Conservation (phyloP, 2,888 invertebrate genomes). For the Congeria kusceri region DNA sequence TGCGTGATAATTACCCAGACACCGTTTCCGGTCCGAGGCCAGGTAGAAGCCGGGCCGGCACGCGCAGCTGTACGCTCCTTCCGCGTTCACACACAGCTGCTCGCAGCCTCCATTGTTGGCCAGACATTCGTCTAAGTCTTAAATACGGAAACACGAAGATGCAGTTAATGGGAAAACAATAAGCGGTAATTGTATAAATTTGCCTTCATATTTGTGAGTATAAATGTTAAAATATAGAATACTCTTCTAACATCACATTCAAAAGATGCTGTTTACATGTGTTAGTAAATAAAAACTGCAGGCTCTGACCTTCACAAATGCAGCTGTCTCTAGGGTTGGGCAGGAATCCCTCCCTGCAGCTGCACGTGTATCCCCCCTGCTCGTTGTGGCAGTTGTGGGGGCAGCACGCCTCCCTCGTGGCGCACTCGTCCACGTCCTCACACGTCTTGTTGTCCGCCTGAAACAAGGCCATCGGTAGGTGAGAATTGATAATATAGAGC, state of each 20-base stretch:
- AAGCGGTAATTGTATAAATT: no score
- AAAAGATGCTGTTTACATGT: no score
- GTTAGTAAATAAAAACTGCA: no score
- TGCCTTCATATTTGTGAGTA: no score
- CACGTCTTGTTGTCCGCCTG: slow-evolving; percentile 83
- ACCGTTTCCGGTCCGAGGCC: slow-evolving; percentile 73
- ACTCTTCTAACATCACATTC: no score
- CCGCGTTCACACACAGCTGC: slow-evolving; percentile 88
- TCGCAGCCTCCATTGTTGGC: slow-evolving; percentile 89
- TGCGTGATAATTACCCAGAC: slow-evolving; percentile 69
- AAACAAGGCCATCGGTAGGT: no score
- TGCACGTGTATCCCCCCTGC: slow-evolving; percentile 82
- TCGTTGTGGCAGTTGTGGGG: slow-evolving; percentile 88
- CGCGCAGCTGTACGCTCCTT: slow-evolving; percentile 90
- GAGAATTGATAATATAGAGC: no score
- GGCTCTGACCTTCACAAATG: slow-evolving; percentile 75
- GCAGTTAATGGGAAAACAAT: no score
- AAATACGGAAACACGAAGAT: slow-evolving; percentile 11
- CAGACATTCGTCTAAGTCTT: slow-evolving; percentile 93
- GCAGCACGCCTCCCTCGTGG: slow-evolving; percentile 88
- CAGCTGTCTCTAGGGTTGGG: slow-evolving; percentile 77
- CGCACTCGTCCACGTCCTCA: slow-evolving; percentile 87
- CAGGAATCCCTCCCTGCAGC: slow-evolving; percentile 81
- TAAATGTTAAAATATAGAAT: no score
- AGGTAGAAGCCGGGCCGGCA: slow-evolving; percentile 86